Base-by-base conservation (phyloP, 2,888 invertebrate species). In the Ectobius pallidus region DNA sequence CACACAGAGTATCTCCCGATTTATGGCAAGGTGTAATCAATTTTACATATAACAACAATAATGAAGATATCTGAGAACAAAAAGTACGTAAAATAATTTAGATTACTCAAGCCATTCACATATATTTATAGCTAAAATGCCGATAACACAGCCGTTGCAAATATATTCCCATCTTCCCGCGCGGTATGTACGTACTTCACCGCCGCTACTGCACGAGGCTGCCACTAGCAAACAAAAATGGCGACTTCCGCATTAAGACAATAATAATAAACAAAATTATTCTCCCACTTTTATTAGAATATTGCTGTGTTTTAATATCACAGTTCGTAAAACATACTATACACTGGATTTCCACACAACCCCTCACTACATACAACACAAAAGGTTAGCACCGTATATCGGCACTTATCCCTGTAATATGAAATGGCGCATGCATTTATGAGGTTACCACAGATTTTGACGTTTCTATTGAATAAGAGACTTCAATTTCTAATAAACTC, bases 151-250 rank as follows among this genome's bases (percentile, higher is more conserved):
- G 27, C 42, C 32, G 62, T 44, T 62, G 70, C 27, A 61, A 32
- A 62, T 25, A 30, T 39, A 62, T 73, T 73, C 75, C 73, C 73
- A 75, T 73, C 71, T 75, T 75, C 75, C 75, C 75, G 75, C 75
- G 75, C 75, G 73, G 75, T 73, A 72, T 61, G 62, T 63, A 74
- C 63, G 58, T 39, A 65, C 44, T 39, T 72, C 72, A 39, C 67
- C 42, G 65, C 62, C 72, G 61, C 70, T 71, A 69, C n/a, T 71
- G 68, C 75, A 75, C 75, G 75, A 73, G 75, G 75, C 67, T 61
- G 30, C 46, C 67, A 73, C 73, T 65, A 70, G 68, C 69, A 63
- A 75, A 73, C 73, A 73, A 75, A 75, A 75, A 75, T 75, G 75
- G 75, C 75, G 75, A 62, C 75, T 72, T 72, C 73, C 75, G 73